Base-by-base conservation (phyloP, 1,140 invertebrate genomes). In the Tetramorium simillimum region DNA sequence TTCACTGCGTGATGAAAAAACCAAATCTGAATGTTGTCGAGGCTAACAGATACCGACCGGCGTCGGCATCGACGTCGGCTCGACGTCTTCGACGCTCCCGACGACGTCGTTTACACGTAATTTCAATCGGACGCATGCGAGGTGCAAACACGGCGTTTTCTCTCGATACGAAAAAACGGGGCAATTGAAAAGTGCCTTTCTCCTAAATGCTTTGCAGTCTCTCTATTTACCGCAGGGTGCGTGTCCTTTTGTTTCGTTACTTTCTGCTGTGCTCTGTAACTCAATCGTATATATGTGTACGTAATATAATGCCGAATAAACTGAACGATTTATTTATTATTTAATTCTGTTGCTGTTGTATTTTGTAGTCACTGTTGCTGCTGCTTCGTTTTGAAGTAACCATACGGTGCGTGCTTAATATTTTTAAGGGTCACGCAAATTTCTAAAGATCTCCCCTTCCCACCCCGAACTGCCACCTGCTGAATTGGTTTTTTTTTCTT, bases 401-500 rank as follows among this genome's bases (percentile, higher is more conserved):
- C 92, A 91, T 94, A 94, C 90, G 37, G 87, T 93, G 69, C 89
- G 90, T 86, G 88, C 91, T 88, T 91, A 10, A 18, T 90, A 92
- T 82, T 72, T 82, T 65, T 65, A 94, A 93, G 90, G 91, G 86
- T 93, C 92, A 94, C 93, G 93, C 92, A 70, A 93, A 95, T 92
- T 91, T 91, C 92, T 94, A 94, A 94, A 94, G 89, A 93, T 93
- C 91, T 91, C 89, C 90, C 92, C 90, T 90, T 91, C 92, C 93
- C 88, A 89, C 90, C 91, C 92, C 89, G 89, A 93, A 91, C 89
- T 92, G 91, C 92, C 94, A 93, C 92, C 91, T 91, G 90, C 90
- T 93, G 93, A 93, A 94, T 93, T 94, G 89, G 77, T 81, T 93
- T 94, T 95, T 77, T 93, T 94, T 95, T 94, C 92, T 94, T 94